Conservation (phyloP, 2,113 vertebrate genomes). For the Indri indri region DNA sequence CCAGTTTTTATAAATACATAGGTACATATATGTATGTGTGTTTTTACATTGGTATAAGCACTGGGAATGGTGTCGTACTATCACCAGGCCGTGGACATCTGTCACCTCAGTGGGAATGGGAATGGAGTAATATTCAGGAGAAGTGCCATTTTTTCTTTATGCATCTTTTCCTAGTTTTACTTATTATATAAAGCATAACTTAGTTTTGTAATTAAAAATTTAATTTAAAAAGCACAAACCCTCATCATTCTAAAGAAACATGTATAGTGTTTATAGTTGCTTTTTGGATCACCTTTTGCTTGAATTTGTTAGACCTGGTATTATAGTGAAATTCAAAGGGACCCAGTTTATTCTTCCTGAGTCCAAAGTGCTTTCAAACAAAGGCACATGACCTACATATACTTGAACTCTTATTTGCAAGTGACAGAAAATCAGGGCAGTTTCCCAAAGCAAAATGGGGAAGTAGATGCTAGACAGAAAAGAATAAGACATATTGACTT, state of each 20-base stretch:
- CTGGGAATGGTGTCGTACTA: background rate
- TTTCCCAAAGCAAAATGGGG: background rate
- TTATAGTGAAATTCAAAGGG: conserved; percentile 1
- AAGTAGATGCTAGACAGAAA: background rate
- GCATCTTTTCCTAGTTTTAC: background rate
- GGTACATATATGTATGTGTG: background rate
- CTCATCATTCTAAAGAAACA: background rate
- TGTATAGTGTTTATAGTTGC: background rate
- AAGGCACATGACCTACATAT: background rate
- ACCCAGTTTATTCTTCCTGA: background rate
- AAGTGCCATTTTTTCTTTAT: background rate
- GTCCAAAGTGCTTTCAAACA: background rate
- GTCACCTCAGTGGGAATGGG: background rate
- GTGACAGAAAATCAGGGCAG: background rate
- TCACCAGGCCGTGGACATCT: background rate
- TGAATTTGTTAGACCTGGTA: background rate
- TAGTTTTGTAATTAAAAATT: background rate
- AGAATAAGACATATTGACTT: background rate
- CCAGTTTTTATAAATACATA: background rate
- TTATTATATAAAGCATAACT: background rate
- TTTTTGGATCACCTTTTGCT: background rate
- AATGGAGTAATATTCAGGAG: background rate
- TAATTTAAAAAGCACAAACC: background rate
- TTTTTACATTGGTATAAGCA: background rate
- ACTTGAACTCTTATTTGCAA: background rate